These are phyloP conservation scores for Pantherophis vulpinus DNA, from an alignment of 2,797 vertebrate species.

Conservation along the genomic window DNA sequence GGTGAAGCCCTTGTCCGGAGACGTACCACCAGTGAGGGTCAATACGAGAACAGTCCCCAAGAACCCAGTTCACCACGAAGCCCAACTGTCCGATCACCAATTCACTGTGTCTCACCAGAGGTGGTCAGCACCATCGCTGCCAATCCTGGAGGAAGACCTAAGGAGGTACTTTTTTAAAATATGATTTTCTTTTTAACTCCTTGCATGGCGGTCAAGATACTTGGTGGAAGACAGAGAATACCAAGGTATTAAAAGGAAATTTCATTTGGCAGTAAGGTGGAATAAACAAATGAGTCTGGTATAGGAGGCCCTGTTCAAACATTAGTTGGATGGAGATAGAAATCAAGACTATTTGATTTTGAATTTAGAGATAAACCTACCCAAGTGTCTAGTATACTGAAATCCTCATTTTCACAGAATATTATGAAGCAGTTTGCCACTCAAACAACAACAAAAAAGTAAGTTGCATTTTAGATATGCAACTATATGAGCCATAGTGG, in stretches of 20 bases:
- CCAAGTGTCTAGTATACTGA: not conserved
- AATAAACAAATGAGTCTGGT: not conserved
- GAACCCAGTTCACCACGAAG: constrained; percentile 76
- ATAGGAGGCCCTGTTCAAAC: not conserved
- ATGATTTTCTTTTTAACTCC: not conserved
- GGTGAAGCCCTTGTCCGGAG: constrained; percentile 65
- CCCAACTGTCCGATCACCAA: constrained; percentile 81
- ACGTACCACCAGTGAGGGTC: constrained; percentile 81
- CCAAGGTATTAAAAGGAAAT: not conserved
- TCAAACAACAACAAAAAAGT: not conserved
- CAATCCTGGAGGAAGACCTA: constrained; percentile 95
- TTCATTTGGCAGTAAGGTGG: not conserved
- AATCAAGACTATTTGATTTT: not conserved
- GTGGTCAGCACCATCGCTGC: constrained; percentile 90
- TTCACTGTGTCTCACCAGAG: constrained; percentile 92
- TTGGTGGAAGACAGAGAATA: too few species aligned
- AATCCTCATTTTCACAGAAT: not conserved
- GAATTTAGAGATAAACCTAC: not conserved
- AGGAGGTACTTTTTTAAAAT: constrained; percentile 81
- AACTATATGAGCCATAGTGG: not conserved
- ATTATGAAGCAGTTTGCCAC: not conserved
- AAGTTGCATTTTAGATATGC: not conserved
- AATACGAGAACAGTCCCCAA: constrained; percentile 76
- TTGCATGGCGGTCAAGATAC: not conserved
- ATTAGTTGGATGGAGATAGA: not conserved